Evolutionary conservation across 2,888 invertebrate genomes (phyloP), one percentile per base, ranked within the genome.

Genomic region (Selenia dentaria): DNA sequence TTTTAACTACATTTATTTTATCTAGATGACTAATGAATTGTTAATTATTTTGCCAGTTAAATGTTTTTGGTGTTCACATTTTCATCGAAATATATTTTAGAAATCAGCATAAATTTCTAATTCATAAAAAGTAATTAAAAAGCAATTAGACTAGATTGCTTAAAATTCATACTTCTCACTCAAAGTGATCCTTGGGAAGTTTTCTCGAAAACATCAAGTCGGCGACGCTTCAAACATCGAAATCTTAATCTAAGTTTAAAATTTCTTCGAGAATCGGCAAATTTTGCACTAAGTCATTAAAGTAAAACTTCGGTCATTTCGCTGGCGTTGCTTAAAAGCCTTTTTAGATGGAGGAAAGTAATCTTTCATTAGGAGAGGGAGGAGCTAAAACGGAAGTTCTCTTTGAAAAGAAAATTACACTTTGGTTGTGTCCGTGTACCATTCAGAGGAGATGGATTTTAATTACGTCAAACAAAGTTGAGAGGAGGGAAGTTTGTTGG

Each of bases 211-310:
- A 83, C 80, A 83, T 88, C 79, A 79, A 77, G 70, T 78, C 79
- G 22, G 2, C 79, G 22, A 8, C 25, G 79, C 83, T 85, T 81
- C 75, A 79, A 85, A 87, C 86, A 79, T 86, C 82, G 77, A 81
- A 88, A 87, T 89, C 87, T 88, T 89, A 90, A 89, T 88, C 88
- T 88, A 88, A 89, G 90, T 90, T 90, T 89, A 90, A 89, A 88
- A 86, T 86, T 88, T 89, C 84, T 87, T 81, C 74, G 84, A 72
- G 81, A 86, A 89, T 90, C 90, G 83, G 85, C 88, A 78, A 88
- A 88, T 87, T 90, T 89, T 82, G 84, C 85, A 90, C 88, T 90
- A 90, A 90, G 90, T 90, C 90, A 90, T 90, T 89, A 90, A 90
- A 90, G 90, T 89, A 83, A 89, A 90, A 90, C 84, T 90, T 90